Conservation (phyloP, 2,797 vertebrate genomes). For the Manis javanica region DNA sequence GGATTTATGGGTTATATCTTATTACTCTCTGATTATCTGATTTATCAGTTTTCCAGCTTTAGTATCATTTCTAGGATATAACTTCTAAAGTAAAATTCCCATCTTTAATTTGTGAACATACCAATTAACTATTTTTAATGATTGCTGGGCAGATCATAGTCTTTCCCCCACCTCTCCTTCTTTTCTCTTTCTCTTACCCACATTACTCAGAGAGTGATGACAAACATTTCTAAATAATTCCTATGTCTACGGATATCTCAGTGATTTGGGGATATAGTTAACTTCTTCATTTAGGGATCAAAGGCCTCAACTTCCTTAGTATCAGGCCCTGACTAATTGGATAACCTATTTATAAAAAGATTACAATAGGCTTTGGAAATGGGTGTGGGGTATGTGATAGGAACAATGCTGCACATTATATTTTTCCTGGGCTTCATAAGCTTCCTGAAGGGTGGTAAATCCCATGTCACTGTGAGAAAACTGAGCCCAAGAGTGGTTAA, state of each 20-base stretch:
- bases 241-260: background rate
- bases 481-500: background rate
- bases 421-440: background rate
- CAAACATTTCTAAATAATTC: background rate
- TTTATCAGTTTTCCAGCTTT: background rate
- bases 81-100: background rate
- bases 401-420: background rate
- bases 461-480: background rate
- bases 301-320: background rate
- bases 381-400: background rate
- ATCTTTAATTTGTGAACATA: background rate
- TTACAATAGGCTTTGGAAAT: background rate
- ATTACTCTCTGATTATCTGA: background rate
- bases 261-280: background rate
- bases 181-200: background rate
- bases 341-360: background rate
- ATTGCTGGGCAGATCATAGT: background rate
- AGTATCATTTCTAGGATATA: background rate
- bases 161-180: background rate
- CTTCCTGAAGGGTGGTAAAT: background rate
- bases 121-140: background rate
- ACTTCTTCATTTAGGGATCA: conserved; percentile 23
- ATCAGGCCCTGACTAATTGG: background rate
- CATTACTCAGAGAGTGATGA: background rate
- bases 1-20: background rate